Evolutionary conservation across 2,797 vertebrate genomes (phyloP).

Genomic region (Semaprochilodus insignis): DNA sequence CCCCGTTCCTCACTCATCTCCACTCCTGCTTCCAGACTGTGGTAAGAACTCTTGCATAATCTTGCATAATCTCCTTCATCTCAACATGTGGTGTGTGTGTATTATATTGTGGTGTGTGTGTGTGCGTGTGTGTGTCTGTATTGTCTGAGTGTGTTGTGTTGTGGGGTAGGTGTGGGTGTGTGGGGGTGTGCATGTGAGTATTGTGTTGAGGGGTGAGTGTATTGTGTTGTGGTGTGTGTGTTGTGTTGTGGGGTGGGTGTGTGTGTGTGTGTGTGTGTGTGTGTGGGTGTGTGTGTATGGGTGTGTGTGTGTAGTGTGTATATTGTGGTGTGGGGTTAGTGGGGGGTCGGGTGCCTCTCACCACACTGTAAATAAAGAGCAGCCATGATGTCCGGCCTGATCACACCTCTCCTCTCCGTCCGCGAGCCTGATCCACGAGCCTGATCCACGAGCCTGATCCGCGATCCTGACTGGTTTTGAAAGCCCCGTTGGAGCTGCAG

Average conservation of each 20-base stretch:
- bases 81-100: no score
- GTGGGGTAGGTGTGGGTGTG: conserved; percentile 1
- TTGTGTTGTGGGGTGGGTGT: background rate
- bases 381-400: background rate
- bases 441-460: no score
- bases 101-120: background rate
- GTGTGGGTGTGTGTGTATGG: conserved; percentile 8
- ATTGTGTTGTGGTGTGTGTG: no score
- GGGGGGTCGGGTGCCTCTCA: no score
- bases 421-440: no score
- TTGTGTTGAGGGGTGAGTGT: background rate
- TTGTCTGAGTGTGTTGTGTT: no score
- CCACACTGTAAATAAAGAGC: conserved; percentile 24
- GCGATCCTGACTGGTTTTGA: conserved; percentile 28
- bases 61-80: no score
- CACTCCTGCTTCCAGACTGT: conserved; percentile 98
- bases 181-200: background rate
- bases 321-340: no score
- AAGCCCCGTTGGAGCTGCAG: conserved; percentile 2
- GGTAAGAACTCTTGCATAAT: conserved; percentile 76
- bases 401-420: background rate
- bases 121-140: background rate
- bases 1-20: conserved; percentile 92
- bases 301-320: background rate
- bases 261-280: conserved; percentile 10